Evolutionary conservation across 1,140 invertebrate species (phyloP).

Genomic region (Drosophila athabasca): DNA sequence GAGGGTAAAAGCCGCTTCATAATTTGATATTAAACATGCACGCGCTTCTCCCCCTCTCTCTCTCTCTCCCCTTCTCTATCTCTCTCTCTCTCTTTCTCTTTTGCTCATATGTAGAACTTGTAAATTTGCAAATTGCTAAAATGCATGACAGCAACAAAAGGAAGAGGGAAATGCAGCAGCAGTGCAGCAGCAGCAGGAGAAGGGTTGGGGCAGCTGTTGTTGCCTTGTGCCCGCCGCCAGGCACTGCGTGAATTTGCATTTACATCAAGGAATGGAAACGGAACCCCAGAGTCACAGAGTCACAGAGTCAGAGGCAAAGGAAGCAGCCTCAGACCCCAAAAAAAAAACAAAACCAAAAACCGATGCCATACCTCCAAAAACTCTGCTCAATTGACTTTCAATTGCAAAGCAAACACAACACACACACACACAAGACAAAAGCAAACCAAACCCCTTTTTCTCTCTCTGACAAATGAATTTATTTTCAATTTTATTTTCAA

Average conservation of each 20-base stretch:
- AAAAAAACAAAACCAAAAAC: neutral
- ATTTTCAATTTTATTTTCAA: constrained; percentile 42
- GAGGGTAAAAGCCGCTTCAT: constrained; percentile 67
- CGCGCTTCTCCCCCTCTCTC: constrained; percentile 14
- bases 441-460: constrained; percentile 2
- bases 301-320: constrained; percentile 7
- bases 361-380: constrained; percentile 12
- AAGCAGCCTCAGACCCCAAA: constrained; percentile 4
- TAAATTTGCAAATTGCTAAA: constrained; percentile 81
- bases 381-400: constrained; percentile 46
- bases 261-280: constrained; percentile 41
- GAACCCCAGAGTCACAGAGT: neutral
- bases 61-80: neutral
- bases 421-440: constrained; percentile 16
- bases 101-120: constrained; percentile 62
- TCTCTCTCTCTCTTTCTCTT: constrained; percentile 15
- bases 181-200: constrained; percentile 3
- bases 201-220: neutral
- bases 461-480: constrained; percentile 33
- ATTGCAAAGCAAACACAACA: constrained; percentile 39
- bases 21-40: constrained; percentile 80
- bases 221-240: constrained; percentile 7
- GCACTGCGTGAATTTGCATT: constrained; percentile 53
- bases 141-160: constrained; percentile 64
- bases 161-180: constrained; percentile 19